Percentiles rank a stretch among this genome's conserved stretches.
Conservation (phyloP, 2,113 vertebrate species). For the Romanogobio albipinnatus region DNA sequence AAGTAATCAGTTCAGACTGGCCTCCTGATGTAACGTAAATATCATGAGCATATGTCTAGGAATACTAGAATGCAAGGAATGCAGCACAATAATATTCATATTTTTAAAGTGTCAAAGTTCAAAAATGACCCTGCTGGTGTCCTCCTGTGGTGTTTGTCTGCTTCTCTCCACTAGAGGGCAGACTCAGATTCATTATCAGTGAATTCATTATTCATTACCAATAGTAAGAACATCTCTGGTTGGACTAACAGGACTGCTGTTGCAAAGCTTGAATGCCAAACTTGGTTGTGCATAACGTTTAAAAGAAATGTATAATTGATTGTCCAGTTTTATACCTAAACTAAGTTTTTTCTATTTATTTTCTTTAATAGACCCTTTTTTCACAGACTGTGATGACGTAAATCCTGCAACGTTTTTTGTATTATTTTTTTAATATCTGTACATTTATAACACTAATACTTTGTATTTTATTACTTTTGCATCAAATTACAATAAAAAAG, state of each 20-base stretch:
- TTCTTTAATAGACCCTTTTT: too few species aligned
- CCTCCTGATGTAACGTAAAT: neutral
- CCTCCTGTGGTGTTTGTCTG: neutral
- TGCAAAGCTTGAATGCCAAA: neutral
- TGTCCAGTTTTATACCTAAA: neutral
- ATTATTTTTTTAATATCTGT: too few species aligned
- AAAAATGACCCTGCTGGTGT: neutral
- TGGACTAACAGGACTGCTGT: neutral
- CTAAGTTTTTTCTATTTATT: too few species aligned
- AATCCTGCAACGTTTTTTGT: too few species aligned
- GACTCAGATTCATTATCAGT: slow-evolving; percentile 19
- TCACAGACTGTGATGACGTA: too few species aligned
- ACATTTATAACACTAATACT: too few species aligned
- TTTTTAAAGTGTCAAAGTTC: neutral
- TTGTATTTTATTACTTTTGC: too few species aligned
- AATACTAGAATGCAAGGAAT: neutral
- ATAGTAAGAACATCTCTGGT: neutral
- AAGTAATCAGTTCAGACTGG: neutral
- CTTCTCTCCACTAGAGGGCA: slow-evolving; percentile 55
- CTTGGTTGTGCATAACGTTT: neutral
- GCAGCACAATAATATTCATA: neutral
- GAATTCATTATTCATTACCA: too few species aligned
- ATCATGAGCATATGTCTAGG: neutral
- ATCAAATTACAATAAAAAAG: too few species aligned
- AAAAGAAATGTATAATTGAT: neutral